Conservation (phyloP, 2,888 invertebrate species). For the Eretmocerus hayati region DNA sequence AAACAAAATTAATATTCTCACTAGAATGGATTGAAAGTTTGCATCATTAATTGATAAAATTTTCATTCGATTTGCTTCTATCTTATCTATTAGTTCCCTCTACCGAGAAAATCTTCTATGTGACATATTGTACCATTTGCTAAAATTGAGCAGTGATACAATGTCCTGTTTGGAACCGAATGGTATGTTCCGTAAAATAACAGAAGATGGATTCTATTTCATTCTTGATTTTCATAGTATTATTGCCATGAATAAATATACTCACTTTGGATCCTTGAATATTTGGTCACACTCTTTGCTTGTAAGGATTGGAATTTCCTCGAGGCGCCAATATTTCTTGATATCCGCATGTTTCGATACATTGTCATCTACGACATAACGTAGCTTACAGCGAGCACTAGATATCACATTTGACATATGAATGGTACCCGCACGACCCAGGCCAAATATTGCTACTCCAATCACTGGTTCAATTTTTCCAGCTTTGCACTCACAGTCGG, state of each 20-base stretch:
- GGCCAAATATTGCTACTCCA: conserved; percentile 53
- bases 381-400: conserved; percentile 49
- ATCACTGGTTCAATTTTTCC: conserved; percentile 35
- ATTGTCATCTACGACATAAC: conserved; percentile 55
- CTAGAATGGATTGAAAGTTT: too few species aligned
- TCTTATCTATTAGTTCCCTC: too few species aligned
- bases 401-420: conserved; percentile 50
- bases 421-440: conserved; percentile 58
- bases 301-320: conserved; percentile 47
- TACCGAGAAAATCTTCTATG: too few species aligned
- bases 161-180: too few species aligned
- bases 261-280: conserved; percentile 53
- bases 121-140: too few species aligned
- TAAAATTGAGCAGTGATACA: too few species aligned
- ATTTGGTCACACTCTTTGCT: conserved; percentile 49
- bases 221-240: not conserved
- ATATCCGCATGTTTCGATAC: conserved; percentile 46
- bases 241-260: too few species aligned
- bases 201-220: too few species aligned
- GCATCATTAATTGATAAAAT: too few species aligned
- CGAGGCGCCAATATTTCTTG: conserved; percentile 50
- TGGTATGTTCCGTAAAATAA: too few species aligned
- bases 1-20: too few species aligned
- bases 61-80: too few species aligned
- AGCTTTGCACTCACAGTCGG: conserved; percentile 42